A percentile compares a stretch with the other conserved stretches of the same genome.
Evolutionary conservation across 1,140 invertebrate genomes (phyloP).

Genomic region (Aphidius gifuensis): DNA sequence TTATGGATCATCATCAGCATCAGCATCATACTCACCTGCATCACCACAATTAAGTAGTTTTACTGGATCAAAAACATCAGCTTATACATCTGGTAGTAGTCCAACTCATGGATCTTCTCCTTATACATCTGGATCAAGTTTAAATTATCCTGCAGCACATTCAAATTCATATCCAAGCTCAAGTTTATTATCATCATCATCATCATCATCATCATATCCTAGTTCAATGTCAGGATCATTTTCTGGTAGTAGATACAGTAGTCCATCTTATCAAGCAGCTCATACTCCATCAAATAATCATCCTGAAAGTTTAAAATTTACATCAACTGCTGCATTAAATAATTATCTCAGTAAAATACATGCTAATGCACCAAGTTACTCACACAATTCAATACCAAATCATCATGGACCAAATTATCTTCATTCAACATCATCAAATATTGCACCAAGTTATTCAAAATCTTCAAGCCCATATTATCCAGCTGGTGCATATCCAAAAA

Average conservation of each 20-base stretch:
- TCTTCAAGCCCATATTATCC: constrained; percentile 25
- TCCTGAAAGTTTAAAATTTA: not conserved
- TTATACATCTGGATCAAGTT: constrained; percentile 1
- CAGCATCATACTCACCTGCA: not conserved
- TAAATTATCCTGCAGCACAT: not conserved
- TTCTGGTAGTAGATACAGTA: not conserved
- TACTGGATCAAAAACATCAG: constrained; percentile 4
- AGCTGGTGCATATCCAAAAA: constrained; percentile 26
- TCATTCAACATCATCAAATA: constrained; percentile 22
- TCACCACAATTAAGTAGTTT: constrained; percentile 5
- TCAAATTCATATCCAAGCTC: not conserved
- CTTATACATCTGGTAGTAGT: not conserved
- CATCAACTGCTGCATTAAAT: not conserved
- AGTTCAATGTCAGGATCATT: not conserved
- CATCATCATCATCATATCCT: not conserved
- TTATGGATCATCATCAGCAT: constrained; percentile 7
- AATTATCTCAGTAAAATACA: not conserved
- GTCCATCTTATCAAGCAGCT: not conserved
- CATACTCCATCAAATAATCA: not conserved
- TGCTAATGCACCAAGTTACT: too few species aligned
- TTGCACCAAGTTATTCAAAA: constrained; percentile 23
- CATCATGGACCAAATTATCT: not conserved
- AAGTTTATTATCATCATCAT: not conserved
- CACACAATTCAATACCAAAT: too few species aligned
- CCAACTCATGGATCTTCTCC: not conserved